phyloP scores from a whole-genome alignment of 2,888 invertebrate genomes.

The Tetramorium bicarinatum region DNA sequence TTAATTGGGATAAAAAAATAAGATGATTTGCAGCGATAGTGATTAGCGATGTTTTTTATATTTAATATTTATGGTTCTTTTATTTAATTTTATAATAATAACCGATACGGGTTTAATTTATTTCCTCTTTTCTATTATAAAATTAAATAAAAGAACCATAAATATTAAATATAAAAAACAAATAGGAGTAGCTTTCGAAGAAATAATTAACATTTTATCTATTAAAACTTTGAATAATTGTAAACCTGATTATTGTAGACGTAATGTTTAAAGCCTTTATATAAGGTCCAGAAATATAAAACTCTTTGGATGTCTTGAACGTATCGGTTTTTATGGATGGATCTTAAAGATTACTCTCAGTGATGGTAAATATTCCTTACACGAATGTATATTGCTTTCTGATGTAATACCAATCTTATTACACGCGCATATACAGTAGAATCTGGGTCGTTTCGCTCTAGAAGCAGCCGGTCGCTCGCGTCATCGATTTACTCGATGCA shows the following conservation, averaged over 20 bases:
- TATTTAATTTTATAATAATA: neutral
- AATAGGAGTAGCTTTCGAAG: neutral
- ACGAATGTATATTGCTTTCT: slow-evolving; percentile 64
- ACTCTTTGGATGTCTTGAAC: neutral
- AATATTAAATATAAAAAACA: neutral
- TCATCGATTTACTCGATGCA: slow-evolving; percentile 61
- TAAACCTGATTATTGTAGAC: neutral
- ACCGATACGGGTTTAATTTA: slow-evolving; percentile 4
- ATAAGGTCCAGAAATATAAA: neutral
- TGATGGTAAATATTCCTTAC: slow-evolving; percentile 23
- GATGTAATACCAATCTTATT: slow-evolving; percentile 74
- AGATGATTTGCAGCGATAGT: neutral
- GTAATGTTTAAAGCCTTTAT: neutral
- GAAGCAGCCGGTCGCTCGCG: slow-evolving; percentile 62
- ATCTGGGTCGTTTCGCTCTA: slow-evolving; percentile 78
- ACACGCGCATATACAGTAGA: slow-evolving; percentile 47
- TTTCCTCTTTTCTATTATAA: neutral
- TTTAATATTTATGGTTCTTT: neutral
- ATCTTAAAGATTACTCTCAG: neutral
- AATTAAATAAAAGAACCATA: neutral
- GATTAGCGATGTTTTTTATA: neutral
- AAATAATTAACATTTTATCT: neutral
- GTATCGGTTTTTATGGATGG: neutral
- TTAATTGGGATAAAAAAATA: neutral
- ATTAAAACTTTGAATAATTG: neutral